A percentile compares a stretch with the other conserved stretches of the same genome.
Conservation (phyloP, 2,113 vertebrate species). For the Pygathrix nemaeus region DNA sequence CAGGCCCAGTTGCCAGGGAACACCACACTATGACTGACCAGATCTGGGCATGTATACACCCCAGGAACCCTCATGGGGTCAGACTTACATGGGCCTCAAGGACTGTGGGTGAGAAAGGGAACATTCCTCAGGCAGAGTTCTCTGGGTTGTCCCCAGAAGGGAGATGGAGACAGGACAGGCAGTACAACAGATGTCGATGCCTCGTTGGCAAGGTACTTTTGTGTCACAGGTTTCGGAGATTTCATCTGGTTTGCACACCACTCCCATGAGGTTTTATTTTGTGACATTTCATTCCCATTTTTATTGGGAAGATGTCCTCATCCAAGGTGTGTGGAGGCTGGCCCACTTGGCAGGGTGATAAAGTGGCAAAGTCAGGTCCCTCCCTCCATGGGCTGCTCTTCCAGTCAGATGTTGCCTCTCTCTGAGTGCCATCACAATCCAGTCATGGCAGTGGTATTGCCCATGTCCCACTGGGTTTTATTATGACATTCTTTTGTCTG, state of each 20-base stretch:
- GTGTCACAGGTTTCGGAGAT: neutral
- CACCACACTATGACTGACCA: neutral
- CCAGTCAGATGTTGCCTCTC: rapidly evolving
- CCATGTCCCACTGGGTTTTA: neutral
- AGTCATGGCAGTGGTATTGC: neutral
- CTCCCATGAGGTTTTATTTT: neutral
- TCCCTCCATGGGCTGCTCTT: no score
- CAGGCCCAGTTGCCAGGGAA: neutral
- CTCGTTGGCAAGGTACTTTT: neutral
- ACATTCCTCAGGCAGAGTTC: neutral
- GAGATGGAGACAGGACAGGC: neutral
- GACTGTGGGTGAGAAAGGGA: neutral
- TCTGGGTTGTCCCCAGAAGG: neutral
- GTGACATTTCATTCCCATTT: neutral
- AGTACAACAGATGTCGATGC: neutral
- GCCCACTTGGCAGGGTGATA: neutral
- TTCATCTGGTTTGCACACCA: neutral
- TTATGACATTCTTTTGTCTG: neutral
- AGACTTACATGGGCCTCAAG: neutral
- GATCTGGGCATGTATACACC: neutral
- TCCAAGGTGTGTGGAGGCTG: neutral
- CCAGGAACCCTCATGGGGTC: neutral
- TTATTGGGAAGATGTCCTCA: neutral
- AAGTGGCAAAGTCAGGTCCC: neutral
- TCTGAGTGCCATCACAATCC: neutral